phyloP scores from a whole-genome alignment of 2,888 invertebrate species.

The Romanomermis culicivorax region DNA sequence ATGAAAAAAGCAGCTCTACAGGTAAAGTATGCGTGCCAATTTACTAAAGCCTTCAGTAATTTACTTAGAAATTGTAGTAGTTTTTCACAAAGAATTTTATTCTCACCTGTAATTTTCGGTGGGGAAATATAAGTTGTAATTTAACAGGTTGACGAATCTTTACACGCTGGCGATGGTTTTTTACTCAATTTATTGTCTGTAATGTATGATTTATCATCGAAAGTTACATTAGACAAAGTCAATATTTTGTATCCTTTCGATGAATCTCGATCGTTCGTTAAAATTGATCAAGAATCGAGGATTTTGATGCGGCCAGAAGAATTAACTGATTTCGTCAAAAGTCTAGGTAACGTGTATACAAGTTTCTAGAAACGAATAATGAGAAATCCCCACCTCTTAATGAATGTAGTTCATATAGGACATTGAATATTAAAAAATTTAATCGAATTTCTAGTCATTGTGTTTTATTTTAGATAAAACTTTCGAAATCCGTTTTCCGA shows the following conservation, averaged over 20 bases:
- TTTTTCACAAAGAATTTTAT: neutral
- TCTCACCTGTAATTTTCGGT: neutral
- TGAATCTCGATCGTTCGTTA: slow-evolving; percentile 35
- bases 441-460: neutral
- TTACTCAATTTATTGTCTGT: slow-evolving; percentile 79
- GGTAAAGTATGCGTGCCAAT: slow-evolving; percentile 17
- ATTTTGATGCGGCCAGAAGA: slow-evolving; percentile 61
- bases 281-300: slow-evolving; percentile 41
- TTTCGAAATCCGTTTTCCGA: slow-evolving; percentile 66
- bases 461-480: neutral
- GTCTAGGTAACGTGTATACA: slow-evolving; percentile 42
- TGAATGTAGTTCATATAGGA: too few relatives aligned
- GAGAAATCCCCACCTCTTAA: too few relatives aligned
- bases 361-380: neutral
- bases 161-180: slow-evolving; percentile 75
- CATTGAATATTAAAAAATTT: too few relatives aligned
- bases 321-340: slow-evolving; percentile 50
- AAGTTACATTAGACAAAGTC: slow-evolving; percentile 60
- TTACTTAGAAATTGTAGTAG: too few relatives aligned
- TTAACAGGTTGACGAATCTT: slow-evolving; percentile 49
- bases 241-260: slow-evolving; percentile 54
- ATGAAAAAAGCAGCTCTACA: slow-evolving; percentile 71
- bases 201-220: slow-evolving; percentile 64
- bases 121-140: neutral
- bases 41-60: slow-evolving; percentile 6